Evolutionary conservation across 2,888 invertebrate genomes (phyloP).

Genomic region (Merodon equestris): DNA sequence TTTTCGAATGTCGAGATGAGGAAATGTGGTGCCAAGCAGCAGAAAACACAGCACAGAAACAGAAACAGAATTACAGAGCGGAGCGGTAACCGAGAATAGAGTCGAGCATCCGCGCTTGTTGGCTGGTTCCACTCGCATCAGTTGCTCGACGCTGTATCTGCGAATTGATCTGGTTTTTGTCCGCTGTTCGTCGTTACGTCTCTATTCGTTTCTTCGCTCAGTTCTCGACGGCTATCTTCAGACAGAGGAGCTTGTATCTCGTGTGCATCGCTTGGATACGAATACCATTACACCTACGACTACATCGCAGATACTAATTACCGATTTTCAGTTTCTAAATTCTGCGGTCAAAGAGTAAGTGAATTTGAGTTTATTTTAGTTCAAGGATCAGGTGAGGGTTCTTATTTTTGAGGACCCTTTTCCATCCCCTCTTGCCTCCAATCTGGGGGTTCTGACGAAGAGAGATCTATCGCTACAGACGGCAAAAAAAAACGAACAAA

Average conservation of each 20-base stretch:
- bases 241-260: no score
- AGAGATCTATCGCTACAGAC: no score
- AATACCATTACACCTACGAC: conserved; percentile 9
- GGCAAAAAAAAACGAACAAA: no score
- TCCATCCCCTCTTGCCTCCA: not conserved
- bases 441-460: not conserved
- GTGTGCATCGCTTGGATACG: not conserved
- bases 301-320: no score
- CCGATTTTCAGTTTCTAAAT: no score
- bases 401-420: not conserved
- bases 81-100: conserved; percentile 49
- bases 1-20: conserved; percentile 65
- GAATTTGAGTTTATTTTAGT: conserved; percentile 24
- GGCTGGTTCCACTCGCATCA: conserved; percentile 64
- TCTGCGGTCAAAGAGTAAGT: conserved; percentile 32
- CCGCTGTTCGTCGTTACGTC: conserved; percentile 6
- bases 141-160: conserved; percentile 66
- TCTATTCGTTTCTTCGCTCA: conserved; percentile 10
- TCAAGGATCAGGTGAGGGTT: conserved; percentile 31
- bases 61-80: no score
- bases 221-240: no score
- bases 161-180: conserved; percentile 61
- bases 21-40: conserved; percentile 57
- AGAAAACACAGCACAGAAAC: not conserved
- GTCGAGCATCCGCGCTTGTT: conserved; percentile 65